A percentile compares a stretch with the other conserved stretches of the same genome.
phyloP scores from a whole-genome alignment of 2,113 vertebrate genomes.

The Lepisosteus oculatus region DNA sequence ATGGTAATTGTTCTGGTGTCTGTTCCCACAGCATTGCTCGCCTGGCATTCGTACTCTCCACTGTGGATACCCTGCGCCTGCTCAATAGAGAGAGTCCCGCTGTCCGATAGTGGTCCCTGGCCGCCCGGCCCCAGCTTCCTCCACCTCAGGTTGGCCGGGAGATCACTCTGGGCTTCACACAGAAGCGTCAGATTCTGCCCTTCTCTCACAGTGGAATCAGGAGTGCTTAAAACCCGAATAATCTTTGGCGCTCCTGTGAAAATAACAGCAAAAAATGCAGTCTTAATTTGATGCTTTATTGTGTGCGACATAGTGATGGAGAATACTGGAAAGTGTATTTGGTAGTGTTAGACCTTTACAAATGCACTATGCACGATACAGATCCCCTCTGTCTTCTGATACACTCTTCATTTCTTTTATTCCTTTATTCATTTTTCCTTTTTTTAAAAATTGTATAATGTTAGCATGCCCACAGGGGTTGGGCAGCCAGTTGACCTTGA shows the following conservation, averaged over 20 bases:
- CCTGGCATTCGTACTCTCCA: slow-evolving; percentile 48
- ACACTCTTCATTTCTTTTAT: no score
- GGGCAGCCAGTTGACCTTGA: no score
- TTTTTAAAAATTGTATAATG: no score
- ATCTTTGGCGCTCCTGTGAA: slow-evolving; percentile 47
- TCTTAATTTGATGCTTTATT: no score
- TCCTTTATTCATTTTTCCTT: no score
- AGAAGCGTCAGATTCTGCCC: slow-evolving; percentile 35
- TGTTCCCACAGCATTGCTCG: slow-evolving; percentile 42
- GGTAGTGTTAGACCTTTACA: no score
- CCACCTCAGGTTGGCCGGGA: slow-evolving; percentile 43
- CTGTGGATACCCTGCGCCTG: slow-evolving; percentile 19
- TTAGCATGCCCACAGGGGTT: no score
- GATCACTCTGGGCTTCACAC: slow-evolving; percentile 47
- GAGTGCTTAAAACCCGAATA: neutral
- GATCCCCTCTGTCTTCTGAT: no score
- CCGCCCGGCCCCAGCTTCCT: slow-evolving; percentile 19
- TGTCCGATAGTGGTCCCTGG: neutral
- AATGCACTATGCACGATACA: no score
- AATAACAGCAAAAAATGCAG: slow-evolving; percentile 9
- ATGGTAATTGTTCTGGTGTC: slow-evolving; percentile 21
- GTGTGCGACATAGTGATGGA: no score
- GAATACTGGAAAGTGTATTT: no score
- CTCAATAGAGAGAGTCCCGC: slow-evolving; percentile 9
- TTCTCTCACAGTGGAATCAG: neutral